phyloP scores from a whole-genome alignment of 2,888 invertebrate genomes.

The Shargacucullia verbasci region DNA sequence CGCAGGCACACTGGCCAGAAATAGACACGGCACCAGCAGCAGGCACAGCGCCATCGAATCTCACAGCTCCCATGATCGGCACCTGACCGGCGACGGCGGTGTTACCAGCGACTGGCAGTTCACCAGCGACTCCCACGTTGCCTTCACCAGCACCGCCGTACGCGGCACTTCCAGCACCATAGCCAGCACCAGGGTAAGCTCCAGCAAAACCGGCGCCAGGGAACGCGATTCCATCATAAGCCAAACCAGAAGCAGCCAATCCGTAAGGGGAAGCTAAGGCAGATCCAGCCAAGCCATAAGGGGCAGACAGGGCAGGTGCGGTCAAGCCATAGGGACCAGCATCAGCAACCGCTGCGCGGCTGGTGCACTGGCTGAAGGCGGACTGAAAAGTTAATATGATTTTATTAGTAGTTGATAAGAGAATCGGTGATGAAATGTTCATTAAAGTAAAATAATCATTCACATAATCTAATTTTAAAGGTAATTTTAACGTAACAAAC shows the following conservation, averaged over 20 bases:
- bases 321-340: slow-evolving; percentile 12
- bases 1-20: slow-evolving; percentile 62
- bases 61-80: slow-evolving; percentile 66
- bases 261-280: slow-evolving; percentile 6
- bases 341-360: slow-evolving; percentile 18
- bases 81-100: slow-evolving; percentile 62
- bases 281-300: slow-evolving; percentile 6
- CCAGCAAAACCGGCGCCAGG: not conserved
- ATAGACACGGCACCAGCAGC: slow-evolving; percentile 68
- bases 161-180: slow-evolving; percentile 25
- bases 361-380: slow-evolving; percentile 33
- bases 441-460: no score
- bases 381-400: not conserved
- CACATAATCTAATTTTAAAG: no score
- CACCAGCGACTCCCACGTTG: slow-evolving; percentile 50
- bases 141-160: slow-evolving; percentile 51
- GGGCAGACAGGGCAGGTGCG: slow-evolving; percentile 4
- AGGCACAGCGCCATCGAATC: slow-evolving; percentile 65
- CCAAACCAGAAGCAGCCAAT: slow-evolving; percentile 3
- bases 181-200: slow-evolving; percentile 4
- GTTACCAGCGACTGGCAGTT: slow-evolving; percentile 52
- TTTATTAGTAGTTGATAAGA: no score
- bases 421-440: not conserved
- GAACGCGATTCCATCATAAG: slow-evolving; percentile 15
- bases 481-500: no score